Evolutionary conservation across 2,888 invertebrate genomes (phyloP).

Genomic region (Platerodrilus igneus): DNA sequence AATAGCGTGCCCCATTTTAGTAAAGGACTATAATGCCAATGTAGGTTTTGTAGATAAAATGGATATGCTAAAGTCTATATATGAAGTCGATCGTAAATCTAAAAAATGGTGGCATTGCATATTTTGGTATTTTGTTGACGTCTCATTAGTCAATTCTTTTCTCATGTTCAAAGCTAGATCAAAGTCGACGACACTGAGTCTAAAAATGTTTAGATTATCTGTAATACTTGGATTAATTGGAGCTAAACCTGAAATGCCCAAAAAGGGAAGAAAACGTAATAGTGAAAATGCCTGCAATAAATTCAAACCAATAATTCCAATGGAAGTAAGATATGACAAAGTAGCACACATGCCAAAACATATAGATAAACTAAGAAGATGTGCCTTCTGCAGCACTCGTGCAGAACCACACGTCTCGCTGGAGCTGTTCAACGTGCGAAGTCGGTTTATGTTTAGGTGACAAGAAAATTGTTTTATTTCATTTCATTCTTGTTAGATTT

Average conservation of each 20-base stretch:
- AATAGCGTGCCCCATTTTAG: slow-evolving; percentile 1
- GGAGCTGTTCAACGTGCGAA: too few species aligned
- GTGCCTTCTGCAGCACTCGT: too few species aligned
- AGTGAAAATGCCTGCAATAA: too few species aligned
- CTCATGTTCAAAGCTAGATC: slow-evolving; percentile 2
- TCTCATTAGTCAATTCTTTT: slow-evolving; percentile 1
- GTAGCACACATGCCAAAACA: too few species aligned
- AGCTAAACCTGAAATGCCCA: not conserved
- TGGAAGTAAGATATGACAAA: too few species aligned
- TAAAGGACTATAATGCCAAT: slow-evolving; percentile 21
- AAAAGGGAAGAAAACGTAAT: not conserved
- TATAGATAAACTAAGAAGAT: too few species aligned
- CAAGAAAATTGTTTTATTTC: too few species aligned
- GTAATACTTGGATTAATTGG: not conserved
- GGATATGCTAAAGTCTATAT: slow-evolving; percentile 23
- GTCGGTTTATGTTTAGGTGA: too few species aligned
- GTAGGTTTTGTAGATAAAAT: slow-evolving; percentile 28
- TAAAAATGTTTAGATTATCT: slow-evolving; percentile 3
- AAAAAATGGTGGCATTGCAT: slow-evolving; percentile 27
- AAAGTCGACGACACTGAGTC: not conserved
- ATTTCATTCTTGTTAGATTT: too few species aligned
- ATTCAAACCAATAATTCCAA: too few species aligned
- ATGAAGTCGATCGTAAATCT: slow-evolving; percentile 13
- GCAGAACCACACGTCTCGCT: too few species aligned
- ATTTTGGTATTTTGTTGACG: slow-evolving; percentile 13